phyloP scores from a whole-genome alignment of 2,797 vertebrate species.

The Siniperca undulata region DNA sequence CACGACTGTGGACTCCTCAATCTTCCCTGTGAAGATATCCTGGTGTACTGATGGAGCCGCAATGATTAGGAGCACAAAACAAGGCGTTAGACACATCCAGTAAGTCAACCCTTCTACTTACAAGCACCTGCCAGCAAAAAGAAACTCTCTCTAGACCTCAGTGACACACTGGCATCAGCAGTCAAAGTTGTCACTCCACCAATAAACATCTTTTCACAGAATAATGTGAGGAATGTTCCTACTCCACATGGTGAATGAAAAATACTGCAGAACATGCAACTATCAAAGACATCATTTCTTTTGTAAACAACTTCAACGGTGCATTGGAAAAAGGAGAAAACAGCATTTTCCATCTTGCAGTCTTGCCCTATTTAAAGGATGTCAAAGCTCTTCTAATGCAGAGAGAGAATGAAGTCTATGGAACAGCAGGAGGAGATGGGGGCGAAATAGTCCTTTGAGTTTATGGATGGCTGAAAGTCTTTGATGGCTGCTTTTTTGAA shows the following conservation, averaged over 20 bases:
- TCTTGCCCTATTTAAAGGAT: constrained; percentile 16
- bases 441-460: too few species aligned
- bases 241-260: neutral
- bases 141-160: neutral
- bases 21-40: neutral
- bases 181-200: neutral
- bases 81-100: neutral
- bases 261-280: neutral
- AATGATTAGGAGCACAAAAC: neutral
- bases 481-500: too few species aligned
- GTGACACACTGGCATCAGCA: neutral
- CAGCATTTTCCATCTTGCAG: constrained; percentile 4
- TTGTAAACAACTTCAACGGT: neutral
- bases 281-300: neutral
- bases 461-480: too few species aligned
- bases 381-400: constrained; percentile 2
- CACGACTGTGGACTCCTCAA: neutral
- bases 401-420: neutral
- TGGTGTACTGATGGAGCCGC: neutral
- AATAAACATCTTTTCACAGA: neutral
- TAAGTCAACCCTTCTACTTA: neutral
- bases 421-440: neutral
- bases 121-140: constrained; percentile 7
- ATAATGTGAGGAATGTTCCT: neutral
- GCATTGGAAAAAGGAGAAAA: neutral